A percentile compares a stretch with the other conserved stretches of the same genome.
phyloP scores from a whole-genome alignment of 2,888 invertebrate genomes.

The Myopa testacea region DNA sequence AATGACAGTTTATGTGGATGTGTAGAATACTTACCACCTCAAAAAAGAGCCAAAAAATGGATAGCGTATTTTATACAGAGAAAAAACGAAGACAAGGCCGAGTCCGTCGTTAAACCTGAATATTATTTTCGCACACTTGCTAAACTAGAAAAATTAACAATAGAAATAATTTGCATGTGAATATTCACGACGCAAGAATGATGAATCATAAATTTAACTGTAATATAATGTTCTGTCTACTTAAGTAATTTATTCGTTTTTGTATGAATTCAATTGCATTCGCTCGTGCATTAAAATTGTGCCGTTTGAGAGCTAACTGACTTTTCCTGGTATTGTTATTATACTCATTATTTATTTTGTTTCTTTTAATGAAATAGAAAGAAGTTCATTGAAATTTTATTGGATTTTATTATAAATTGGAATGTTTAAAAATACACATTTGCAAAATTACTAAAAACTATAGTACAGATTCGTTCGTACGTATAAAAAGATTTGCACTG shows the following conservation, averaged over 20 bases:
- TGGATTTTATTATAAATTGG: background rate
- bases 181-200: background rate
- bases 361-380: background rate
- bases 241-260: background rate
- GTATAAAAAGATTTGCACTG: background rate
- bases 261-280: background rate
- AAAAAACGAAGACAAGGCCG: slow-evolving; percentile 28
- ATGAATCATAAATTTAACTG: slow-evolving; percentile 1
- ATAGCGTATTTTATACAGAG: background rate
- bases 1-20: too few relatives aligned
- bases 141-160: slow-evolving; percentile 25
- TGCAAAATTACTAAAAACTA: background rate
- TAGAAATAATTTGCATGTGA: slow-evolving; percentile 27
- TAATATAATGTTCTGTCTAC: background rate
- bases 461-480: background rate
- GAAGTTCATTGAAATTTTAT: background rate
- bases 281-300: background rate
- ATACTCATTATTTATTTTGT: too few relatives aligned
- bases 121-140: slow-evolving; percentile 14
- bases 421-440: slow-evolving; percentile 2
- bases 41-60: too few relatives aligned
- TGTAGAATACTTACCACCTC: too few relatives aligned
- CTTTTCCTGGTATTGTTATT: too few relatives aligned
- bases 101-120: background rate
- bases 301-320: background rate